Evolutionary conservation across 2,888 invertebrate species (phyloP).

Genomic region (Orthosia incerta): DNA sequence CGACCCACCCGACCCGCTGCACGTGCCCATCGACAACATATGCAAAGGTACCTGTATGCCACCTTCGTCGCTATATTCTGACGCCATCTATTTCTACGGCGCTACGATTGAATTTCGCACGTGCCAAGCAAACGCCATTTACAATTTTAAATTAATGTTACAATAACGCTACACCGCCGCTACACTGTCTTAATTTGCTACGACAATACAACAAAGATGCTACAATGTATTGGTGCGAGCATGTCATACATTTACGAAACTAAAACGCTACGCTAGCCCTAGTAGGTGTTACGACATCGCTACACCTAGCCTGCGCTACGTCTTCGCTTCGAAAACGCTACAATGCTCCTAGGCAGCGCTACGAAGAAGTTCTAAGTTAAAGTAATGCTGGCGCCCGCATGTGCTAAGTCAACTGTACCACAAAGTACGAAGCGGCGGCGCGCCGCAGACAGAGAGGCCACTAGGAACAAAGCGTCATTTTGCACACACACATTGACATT

Average conservation of each 20-base stretch:
- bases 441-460: too few species aligned
- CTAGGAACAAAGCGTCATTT: too few species aligned
- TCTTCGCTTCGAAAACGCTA: too few species aligned
- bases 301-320: background rate
- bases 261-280: background rate
- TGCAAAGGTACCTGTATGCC: conserved; percentile 82
- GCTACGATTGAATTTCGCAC: background rate
- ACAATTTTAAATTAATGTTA: background rate
- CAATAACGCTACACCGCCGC: background rate
- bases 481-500: too few species aligned
- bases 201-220: background rate
- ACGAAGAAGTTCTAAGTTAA: background rate
- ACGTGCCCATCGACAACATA: conserved; percentile 94
- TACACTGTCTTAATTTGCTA: background rate
- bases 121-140: background rate
- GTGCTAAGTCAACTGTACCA: background rate
- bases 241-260: background rate
- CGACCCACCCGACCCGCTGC: conserved; percentile 91
- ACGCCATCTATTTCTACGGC: background rate
- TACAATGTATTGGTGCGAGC: background rate
- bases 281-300: background rate
- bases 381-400: background rate
- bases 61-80: too few species aligned
- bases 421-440: too few species aligned
- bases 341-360: too few species aligned